A percentile compares a stretch with the other conserved stretches of the same genome.
Conservation (phyloP, 1,140 invertebrate species). For the Oppia nitens region DNA sequence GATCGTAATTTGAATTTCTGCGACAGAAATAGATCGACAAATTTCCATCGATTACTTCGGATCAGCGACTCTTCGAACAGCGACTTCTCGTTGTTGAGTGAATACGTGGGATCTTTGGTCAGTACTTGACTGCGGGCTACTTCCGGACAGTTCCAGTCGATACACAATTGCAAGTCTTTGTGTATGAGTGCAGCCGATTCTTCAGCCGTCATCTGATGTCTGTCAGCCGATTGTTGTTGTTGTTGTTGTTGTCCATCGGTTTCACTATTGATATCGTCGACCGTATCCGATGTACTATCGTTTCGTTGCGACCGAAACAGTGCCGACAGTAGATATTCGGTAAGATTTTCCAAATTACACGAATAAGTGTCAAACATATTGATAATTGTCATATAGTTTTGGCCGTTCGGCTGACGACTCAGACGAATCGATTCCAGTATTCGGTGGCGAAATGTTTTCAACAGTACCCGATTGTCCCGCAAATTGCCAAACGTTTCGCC, state of each 20-base stretch:
- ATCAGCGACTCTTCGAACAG: slow-evolving; percentile 31
- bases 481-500: slow-evolving; percentile 25
- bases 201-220: not conserved
- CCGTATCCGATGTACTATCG: no score
- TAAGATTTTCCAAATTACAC: slow-evolving; percentile 27
- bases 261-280: slow-evolving; percentile 11
- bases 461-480: slow-evolving; percentile 19
- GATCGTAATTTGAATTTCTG: slow-evolving; percentile 29
- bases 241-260: slow-evolving; percentile 16
- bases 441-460: slow-evolving; percentile 26
- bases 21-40: slow-evolving; percentile 31
- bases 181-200: slow-evolving; percentile 18
- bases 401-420: slow-evolving; percentile 22
- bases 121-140: slow-evolving; percentile 30
- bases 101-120: slow-evolving; percentile 24
- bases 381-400: slow-evolving; percentile 28
- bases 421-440: slow-evolving; percentile 28
- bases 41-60: slow-evolving; percentile 28
- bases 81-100: slow-evolving; percentile 27
- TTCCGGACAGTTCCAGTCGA: slow-evolving; percentile 33
- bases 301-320: slow-evolving; percentile 26
- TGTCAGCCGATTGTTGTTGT: not conserved
- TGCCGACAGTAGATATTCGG: slow-evolving; percentile 30
- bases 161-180: slow-evolving; percentile 29
- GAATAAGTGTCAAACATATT: slow-evolving; percentile 25